Evolutionary conservation across 2,113 vertebrate genomes (phyloP), one percentile per base, ranked within the genome.

Genomic region (Condylura cristata): DNA sequence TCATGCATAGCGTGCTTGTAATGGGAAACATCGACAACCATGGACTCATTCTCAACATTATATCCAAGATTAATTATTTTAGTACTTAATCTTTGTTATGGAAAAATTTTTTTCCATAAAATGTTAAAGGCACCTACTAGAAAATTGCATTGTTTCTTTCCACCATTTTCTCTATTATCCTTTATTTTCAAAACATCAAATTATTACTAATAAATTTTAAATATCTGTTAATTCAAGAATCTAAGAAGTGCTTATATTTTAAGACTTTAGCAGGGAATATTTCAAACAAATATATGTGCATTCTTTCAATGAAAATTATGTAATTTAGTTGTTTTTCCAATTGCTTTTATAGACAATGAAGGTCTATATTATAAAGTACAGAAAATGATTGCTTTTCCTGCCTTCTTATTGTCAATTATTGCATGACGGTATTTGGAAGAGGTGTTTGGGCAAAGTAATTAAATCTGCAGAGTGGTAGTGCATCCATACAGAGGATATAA

Each of bases 401-500:
- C 60, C 70, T 11, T 86, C 0, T 68, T 76, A 61, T 22, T 44
- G 7, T 93, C n/a, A 61, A 18, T 74, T 72, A 66, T 84, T 68
- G 5, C 9, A 32, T 39, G 68, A 37, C 1, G 37, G 48, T 70
- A 88, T 94, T 96, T 80, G 83, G 37, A 90, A n/a, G 94, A 76
- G 37, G 8, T 68, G 4, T 61, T 79, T 78, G 17, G 30, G 7
- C 30, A 88, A 63, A 74, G n/a, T 68, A 79, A 76, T 89, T 93
- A 82, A 39, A 72, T 90, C 7, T 66, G 2, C 79, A 83, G 30
- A 79, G 20, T n/a, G 90, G 2, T 68, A 51, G 4, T 66, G 11
- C 26, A 84, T 82, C 81, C 83, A 24, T 48, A 87, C 1, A 63
- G n/a, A 92, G 4, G 9, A 74, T 51, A 41, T 24, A 95, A 51